Conservation (phyloP, 1,140 invertebrate species). For the Temnothorax nylanderi region DNA sequence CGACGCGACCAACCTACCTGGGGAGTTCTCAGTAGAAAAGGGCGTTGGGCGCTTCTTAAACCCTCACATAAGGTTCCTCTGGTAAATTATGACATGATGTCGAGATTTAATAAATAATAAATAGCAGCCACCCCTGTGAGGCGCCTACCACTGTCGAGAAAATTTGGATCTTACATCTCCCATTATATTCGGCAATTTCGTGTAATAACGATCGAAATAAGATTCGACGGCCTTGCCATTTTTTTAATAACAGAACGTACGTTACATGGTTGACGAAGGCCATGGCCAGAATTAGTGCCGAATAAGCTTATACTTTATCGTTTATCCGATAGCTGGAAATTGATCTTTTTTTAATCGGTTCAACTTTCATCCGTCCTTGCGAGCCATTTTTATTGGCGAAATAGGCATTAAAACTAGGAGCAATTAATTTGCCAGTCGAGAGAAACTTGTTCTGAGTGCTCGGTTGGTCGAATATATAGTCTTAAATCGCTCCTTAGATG, state of each 20-base stretch:
- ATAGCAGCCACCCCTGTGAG: not conserved
- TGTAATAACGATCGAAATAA: not conserved
- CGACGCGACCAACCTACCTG: not conserved
- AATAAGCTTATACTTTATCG: not conserved
- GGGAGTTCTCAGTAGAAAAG: not conserved
- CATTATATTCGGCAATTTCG: not conserved
- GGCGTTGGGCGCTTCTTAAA: not conserved
- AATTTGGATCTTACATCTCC: not conserved
- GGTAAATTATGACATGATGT: not conserved
- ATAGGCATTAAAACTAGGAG: not conserved
- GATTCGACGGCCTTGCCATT: not conserved
- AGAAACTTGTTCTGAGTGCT: slow-evolving; percentile 1
- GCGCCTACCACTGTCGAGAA: not conserved
- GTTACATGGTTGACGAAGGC: not conserved
- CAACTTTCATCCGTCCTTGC: not conserved
- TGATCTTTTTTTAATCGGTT: slow-evolving; percentile 7
- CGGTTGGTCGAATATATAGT: not conserved
- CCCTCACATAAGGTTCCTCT: not conserved
- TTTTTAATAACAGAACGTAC: not conserved
- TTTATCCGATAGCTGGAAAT: not conserved
- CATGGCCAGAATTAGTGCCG: not conserved
- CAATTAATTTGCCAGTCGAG: not conserved
- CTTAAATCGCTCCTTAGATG: not conserved
- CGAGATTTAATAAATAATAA: slow-evolving; percentile 40
- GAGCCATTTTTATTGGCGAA: not conserved